Conservation (phyloP, 2,888 invertebrate genomes). For the Pycnomerus fuliginosus region DNA sequence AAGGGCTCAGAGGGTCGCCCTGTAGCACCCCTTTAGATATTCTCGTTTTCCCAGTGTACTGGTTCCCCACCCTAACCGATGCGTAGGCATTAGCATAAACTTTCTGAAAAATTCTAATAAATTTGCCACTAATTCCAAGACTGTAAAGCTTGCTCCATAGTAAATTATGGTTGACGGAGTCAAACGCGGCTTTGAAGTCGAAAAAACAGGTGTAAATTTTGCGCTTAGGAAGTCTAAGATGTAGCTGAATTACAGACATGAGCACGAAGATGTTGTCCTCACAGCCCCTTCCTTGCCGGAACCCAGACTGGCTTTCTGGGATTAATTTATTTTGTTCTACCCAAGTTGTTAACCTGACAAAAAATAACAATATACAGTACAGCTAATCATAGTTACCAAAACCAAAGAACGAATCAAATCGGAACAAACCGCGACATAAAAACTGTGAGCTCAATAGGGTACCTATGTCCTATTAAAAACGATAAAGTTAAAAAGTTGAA, state of each 20-base stretch:
- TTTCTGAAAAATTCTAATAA: neutral
- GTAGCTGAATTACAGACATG: neutral
- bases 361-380: too few relatives aligned
- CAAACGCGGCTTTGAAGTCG: neutral
- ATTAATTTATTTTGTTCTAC: neutral
- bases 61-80: neutral
- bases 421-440: too few relatives aligned
- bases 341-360: neutral
- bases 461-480: too few relatives aligned
- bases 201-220: neutral
- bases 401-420: too few relatives aligned
- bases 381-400: too few relatives aligned
- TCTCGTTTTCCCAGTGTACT: neutral
- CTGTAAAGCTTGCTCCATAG: neutral
- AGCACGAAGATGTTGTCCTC: neutral
- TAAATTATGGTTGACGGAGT: neutral
- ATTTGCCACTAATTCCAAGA: neutral
- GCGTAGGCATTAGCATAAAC: neutral
- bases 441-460: too few relatives aligned
- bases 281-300: neutral
- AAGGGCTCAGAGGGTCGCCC: neutral
- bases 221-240: neutral
- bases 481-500: too few relatives aligned
- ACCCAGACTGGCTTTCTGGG: neutral
- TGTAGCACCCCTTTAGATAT: neutral